Conservation (phyloP, 2,113 vertebrate genomes). For the Bufo bufo region DNA sequence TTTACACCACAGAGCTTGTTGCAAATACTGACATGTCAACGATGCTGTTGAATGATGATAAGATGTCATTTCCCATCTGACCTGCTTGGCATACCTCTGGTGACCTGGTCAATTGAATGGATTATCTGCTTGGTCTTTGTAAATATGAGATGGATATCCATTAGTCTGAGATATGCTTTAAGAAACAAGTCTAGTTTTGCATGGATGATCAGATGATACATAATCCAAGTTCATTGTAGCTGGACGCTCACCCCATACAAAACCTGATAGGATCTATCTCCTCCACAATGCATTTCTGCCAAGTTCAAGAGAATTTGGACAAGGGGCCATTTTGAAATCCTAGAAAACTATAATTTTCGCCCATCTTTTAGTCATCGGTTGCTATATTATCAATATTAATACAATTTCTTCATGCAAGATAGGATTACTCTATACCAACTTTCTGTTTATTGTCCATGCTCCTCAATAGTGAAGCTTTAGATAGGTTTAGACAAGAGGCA, state of each 20-base stretch:
- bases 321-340: neutral
- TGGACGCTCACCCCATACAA: neutral
- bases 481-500: slow-evolving; percentile 11
- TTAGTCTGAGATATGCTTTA: neutral
- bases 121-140: neutral
- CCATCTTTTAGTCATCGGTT: neutral
- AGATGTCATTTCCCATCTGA: neutral
- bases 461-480: neutral
- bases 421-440: neutral
- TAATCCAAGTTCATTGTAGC: neutral
- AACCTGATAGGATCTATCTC: neutral
- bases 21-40: slow-evolving; percentile 44
- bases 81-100: neutral
- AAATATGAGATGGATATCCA: neutral
- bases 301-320: neutral
- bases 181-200: neutral
- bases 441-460: neutral
- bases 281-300: neutral
- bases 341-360: neutral
- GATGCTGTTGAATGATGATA: slow-evolving; percentile 34
- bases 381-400: neutral
- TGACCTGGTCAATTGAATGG: neutral
- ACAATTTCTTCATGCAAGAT: neutral
- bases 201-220: neutral
- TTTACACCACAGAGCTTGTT: slow-evolving; percentile 28